Conservation (phyloP, 2,113 vertebrate genomes). For the Salvelinus fontinalis region DNA sequence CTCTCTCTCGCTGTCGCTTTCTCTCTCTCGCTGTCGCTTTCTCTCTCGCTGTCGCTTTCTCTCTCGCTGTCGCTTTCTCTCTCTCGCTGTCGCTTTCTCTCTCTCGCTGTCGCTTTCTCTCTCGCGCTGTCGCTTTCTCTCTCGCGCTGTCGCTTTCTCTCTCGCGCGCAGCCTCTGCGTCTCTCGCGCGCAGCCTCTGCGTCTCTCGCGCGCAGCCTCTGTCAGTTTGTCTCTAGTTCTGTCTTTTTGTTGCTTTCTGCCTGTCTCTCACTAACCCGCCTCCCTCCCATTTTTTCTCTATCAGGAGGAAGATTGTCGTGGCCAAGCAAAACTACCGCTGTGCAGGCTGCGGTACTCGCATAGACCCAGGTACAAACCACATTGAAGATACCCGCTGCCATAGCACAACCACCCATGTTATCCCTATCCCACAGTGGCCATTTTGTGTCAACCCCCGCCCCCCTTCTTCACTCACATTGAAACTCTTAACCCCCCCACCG, state of each 20-base stretch:
- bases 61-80: too few relatives aligned
- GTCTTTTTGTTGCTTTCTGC: background rate
- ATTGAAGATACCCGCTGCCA: background rate
- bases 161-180: too few relatives aligned
- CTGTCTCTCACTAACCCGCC: background rate
- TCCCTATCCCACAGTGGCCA: background rate
- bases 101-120: too few relatives aligned
- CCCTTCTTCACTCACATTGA: background rate
- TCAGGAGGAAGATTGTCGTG: constrained; percentile 90
- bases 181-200: too few relatives aligned
- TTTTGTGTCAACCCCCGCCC: background rate
- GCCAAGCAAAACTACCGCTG: constrained; percentile 97
- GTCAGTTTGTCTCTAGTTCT: background rate
- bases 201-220: too few relatives aligned
- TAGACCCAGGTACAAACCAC: constrained; percentile 84
- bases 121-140: too few relatives aligned
- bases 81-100: too few relatives aligned
- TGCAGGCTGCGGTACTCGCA: constrained; percentile 92
- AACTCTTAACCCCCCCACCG: background rate
- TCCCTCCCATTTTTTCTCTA: background rate
- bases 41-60: too few relatives aligned
- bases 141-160: too few relatives aligned
- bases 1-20: too few relatives aligned
- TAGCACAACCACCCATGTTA: background rate
- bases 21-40: too few relatives aligned